phyloP scores from a whole-genome alignment of 2,113 vertebrate genomes.

The Empidonax traillii region DNA sequence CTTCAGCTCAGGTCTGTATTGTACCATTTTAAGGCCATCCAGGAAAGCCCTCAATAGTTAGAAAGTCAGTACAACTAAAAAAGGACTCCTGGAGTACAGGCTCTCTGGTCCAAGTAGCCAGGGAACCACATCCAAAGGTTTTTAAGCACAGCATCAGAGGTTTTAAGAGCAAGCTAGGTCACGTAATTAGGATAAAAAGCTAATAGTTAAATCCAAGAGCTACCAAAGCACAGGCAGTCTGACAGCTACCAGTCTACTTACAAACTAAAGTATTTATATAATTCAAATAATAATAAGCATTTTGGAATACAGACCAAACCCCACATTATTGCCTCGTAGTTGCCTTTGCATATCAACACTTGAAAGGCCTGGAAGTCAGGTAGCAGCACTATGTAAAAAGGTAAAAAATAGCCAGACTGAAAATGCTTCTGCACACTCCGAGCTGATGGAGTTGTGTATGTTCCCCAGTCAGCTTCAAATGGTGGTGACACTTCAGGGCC shows the following conservation, averaged over 20 bases:
- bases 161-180: neutral
- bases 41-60: neutral
- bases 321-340: neutral
- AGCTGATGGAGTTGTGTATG: fast-evolving
- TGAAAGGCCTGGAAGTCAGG: neutral
- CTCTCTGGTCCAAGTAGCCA: neutral
- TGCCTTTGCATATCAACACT: neutral
- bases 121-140: neutral
- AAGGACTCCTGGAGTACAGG: neutral
- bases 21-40: neutral
- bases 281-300: neutral
- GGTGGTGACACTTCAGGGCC: neutral
- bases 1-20: neutral
- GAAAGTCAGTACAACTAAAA: neutral
- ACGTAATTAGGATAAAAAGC: neutral
- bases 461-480: neutral
- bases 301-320: neutral
- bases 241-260: neutral
- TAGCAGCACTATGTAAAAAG: neutral
- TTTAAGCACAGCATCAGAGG: neutral
- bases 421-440: neutral
- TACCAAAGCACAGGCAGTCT: neutral
- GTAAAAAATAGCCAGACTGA: neutral
- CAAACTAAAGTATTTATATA: neutral
- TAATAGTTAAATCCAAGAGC: neutral